Conservation (phyloP, 2,797 vertebrate genomes). For the Microtus agrestis region DNA sequence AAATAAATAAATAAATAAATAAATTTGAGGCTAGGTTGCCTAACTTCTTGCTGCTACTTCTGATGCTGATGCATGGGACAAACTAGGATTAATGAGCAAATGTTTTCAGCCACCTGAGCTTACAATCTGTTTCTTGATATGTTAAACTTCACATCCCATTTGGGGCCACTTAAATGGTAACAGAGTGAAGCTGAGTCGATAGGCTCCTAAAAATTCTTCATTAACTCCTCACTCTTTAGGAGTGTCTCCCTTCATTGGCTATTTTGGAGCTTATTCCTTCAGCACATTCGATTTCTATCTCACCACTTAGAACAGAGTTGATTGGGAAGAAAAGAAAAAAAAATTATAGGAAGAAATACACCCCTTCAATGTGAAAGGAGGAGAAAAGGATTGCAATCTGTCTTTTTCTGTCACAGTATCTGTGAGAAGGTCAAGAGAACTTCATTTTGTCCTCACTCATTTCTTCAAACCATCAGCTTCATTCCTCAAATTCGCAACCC, state of each 20-base stretch:
- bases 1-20: not conserved
- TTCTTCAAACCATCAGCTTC: not conserved
- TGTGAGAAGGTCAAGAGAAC: constrained; percentile 1
- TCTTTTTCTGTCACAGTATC: constrained; percentile 61
- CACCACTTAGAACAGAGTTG: constrained; percentile 65
- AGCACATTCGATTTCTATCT: constrained; percentile 70
- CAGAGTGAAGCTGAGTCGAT: constrained; percentile 73
- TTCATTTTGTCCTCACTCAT: not conserved
- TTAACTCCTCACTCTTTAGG: constrained; percentile 76
- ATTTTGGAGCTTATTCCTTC: constrained; percentile 76
- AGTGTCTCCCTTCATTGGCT: constrained; percentile 71
- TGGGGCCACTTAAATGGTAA: constrained; percentile 77
- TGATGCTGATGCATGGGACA: not conserved
- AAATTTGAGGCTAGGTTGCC: not conserved
- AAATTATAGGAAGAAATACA: constrained; percentile 21
- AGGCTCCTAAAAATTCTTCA: constrained; percentile 77
- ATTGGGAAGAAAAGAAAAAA: constrained; percentile 17
- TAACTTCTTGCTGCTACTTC: not conserved
- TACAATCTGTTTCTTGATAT: constrained; percentile 53
- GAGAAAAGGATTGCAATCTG: constrained; percentile 55
- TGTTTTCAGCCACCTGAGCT: constrained; percentile 67
- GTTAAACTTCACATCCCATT: constrained; percentile 71
- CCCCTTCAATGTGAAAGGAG: constrained; percentile 35
- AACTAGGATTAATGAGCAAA: constrained; percentile 73
- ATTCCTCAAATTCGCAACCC: not conserved